Percentiles rank a stretch among this genome's conserved stretches.
These are phyloP conservation scores for Lissocephala sabroskyi DNA, from an alignment of 2,888 invertebrate genomes.

Conservation along the genomic window DNA sequence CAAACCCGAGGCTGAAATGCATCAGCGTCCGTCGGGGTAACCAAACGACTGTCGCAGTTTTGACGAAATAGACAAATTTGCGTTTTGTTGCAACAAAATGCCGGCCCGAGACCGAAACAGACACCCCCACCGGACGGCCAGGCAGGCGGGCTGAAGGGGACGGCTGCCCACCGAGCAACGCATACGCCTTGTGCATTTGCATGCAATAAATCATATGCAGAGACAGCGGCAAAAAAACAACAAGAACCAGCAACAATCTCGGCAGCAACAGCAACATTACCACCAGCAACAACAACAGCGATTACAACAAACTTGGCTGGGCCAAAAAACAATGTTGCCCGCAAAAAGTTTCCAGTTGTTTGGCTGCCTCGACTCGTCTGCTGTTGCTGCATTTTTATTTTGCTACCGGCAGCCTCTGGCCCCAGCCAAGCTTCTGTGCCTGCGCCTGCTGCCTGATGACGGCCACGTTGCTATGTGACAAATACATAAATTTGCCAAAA, in stretches of 20 bases:
- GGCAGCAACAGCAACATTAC: slow-evolving; percentile 16
- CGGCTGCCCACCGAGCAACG: background rate
- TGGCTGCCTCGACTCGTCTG: slow-evolving; percentile 15
- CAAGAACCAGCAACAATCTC: slow-evolving; percentile 29
- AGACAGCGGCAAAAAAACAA: slow-evolving; percentile 60
- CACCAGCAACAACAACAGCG: slow-evolving; percentile 16
- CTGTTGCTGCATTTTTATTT: slow-evolving; percentile 7
- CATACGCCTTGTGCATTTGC: slow-evolving; percentile 43
- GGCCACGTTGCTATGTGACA: slow-evolving; percentile 42
- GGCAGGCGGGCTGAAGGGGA: background rate
- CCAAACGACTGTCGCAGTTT: slow-evolving; percentile 59
- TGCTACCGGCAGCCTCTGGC: slow-evolving; percentile 19
- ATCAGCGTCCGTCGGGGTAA: too few species aligned
- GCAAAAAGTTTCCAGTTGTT: slow-evolving; percentile 45
- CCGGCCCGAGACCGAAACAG: slow-evolving; percentile 6
- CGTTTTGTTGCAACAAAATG: slow-evolving; percentile 66
- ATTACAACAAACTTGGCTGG: slow-evolving; percentile 6
- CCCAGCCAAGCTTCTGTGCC: slow-evolving; percentile 1
- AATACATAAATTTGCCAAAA: slow-evolving; percentile 69
- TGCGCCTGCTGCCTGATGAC: background rate
- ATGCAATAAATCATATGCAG: slow-evolving; percentile 63
- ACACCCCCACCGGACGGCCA: background rate
- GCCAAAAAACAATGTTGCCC: slow-evolving; percentile 43
- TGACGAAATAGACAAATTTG: slow-evolving; percentile 70
- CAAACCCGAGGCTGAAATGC: too few species aligned